Evolutionary conservation across 64 coral and sea anemone genomes (phyloP).

Genomic region (Anthopleura sola): DNA sequence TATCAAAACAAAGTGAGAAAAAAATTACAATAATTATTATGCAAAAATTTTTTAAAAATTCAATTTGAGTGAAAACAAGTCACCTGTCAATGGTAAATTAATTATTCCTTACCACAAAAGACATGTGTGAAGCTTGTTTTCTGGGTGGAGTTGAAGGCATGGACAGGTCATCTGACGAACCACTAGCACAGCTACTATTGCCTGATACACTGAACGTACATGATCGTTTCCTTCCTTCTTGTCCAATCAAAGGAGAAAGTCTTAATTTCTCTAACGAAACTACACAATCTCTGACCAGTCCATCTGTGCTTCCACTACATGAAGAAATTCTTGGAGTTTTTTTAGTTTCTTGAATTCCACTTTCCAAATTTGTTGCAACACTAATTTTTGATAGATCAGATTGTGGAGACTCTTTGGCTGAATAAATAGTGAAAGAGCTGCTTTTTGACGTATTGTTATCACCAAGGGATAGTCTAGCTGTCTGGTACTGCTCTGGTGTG

Average conservation of each 20-base stretch:
- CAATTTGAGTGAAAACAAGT: no score
- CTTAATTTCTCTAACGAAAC: conserved; percentile 70
- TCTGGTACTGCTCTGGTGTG: conserved; percentile 1
- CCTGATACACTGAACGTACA: background rate
- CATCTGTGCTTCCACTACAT: background rate
- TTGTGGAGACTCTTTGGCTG: background rate
- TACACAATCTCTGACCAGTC: conserved; percentile 50
- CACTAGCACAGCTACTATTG: background rate
- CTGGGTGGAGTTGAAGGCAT: conserved; percentile 15
- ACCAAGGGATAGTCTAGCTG: background rate
- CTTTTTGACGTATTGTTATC: background rate
- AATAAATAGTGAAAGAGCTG: background rate
- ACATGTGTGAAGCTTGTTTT: conserved; percentile 37
- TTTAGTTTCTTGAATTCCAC: background rate
- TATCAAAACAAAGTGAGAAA: no score
- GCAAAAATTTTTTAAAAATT: no score
- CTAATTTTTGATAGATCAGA: background rate
- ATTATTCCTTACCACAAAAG: conserved; percentile 45
- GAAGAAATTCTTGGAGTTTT: background rate
- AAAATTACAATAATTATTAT: no score
- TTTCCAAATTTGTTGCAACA: background rate
- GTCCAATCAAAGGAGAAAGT: conserved; percentile 45
- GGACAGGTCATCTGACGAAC: background rate
- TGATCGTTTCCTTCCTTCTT: conserved; percentile 10
- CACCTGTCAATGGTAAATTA: no score